phyloP scores from a whole-genome alignment of 2,113 vertebrate species.

The Nettapus auritus region DNA sequence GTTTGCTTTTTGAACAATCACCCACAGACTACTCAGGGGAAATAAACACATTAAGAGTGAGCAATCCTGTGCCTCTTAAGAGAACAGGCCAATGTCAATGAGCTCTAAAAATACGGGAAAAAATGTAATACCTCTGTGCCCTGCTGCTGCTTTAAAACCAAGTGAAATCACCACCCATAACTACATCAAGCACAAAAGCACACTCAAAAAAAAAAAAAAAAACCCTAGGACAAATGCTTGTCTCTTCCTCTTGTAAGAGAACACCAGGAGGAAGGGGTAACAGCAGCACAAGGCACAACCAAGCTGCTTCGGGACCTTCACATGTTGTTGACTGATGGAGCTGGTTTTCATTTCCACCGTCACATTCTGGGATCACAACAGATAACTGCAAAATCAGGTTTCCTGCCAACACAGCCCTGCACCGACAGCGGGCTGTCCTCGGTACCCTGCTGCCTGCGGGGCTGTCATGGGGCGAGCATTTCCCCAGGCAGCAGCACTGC shows the following conservation, averaged over 20 bases:
- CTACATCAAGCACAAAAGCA: neutral
- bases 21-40: neutral
- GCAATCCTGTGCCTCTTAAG: neutral
- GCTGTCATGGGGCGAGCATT: neutral
- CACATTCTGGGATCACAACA: neutral
- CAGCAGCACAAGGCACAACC: neutral
- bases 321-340: neutral
- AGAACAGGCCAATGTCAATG: neutral
- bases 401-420: neutral
- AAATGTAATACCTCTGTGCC: neutral
- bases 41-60: neutral
- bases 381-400: neutral
- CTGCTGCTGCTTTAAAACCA: neutral
- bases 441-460: neutral
- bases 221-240: neutral
- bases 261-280: neutral
- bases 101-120: neutral
- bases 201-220: neutral
- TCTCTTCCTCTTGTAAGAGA: neutral
- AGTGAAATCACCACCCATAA: neutral
- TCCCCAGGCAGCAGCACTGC: neutral
- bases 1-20: neutral
- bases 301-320: neutral
- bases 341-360: neutral
- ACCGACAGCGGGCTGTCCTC: neutral